phyloP scores from a whole-genome alignment of 2,888 invertebrate genomes.

The Disparrhopalites patrizii region DNA sequence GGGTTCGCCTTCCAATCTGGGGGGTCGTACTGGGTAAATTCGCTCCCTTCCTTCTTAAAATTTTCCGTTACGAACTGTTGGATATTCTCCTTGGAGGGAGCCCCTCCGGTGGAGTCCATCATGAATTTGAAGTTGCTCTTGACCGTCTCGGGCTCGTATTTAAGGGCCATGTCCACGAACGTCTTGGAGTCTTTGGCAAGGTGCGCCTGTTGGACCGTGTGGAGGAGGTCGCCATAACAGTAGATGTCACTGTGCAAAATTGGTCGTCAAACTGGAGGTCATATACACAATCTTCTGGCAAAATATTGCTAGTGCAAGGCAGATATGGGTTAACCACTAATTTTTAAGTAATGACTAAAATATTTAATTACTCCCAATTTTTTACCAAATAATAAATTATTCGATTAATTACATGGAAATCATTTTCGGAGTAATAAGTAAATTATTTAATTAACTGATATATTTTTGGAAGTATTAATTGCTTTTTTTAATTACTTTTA shows the following conservation, averaged over 20 bases:
- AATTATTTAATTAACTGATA: too few species aligned
- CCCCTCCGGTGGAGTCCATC: constrained; percentile 55
- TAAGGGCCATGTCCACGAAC: constrained; percentile 72
- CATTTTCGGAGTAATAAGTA: too few species aligned
- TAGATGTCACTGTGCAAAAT: constrained; percentile 67
- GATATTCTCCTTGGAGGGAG: constrained; percentile 41
- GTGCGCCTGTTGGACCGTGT: constrained; percentile 75
- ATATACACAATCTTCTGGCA: too few species aligned
- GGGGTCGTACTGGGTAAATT: constrained; percentile 56
- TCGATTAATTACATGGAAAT: too few species aligned
- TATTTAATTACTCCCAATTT: too few species aligned
- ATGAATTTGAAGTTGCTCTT: constrained; percentile 59
- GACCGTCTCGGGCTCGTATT: constrained; percentile 58
- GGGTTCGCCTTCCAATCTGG: constrained; percentile 73
- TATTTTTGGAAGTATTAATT: too few species aligned
- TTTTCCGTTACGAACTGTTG: constrained; percentile 36
- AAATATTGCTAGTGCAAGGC: too few species aligned
- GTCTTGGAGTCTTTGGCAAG: constrained; percentile 75
- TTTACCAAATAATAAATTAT: too few species aligned
- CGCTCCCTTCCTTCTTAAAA: constrained; percentile 32
- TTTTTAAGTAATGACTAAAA: too few species aligned
- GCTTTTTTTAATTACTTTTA: too few species aligned
- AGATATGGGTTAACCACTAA: too few species aligned
- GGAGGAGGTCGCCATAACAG: constrained; percentile 70
- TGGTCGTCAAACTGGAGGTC: too few species aligned